Evolutionary conservation across 2,888 invertebrate species (phyloP), one percentile per base, ranked within the genome.

Genomic region (Spodoptera picta): DNA sequence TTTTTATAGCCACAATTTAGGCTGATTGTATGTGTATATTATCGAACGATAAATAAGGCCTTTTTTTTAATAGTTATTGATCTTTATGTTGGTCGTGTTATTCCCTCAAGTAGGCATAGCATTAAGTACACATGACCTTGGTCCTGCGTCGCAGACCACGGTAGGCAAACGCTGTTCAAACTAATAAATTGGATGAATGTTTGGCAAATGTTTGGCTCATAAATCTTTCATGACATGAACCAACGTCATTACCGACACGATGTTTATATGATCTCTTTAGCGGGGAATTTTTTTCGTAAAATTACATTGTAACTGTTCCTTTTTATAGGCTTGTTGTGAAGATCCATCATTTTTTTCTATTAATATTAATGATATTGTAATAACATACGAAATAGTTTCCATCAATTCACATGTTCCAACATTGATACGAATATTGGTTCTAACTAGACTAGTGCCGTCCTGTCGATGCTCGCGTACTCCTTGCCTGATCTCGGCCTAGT

Each of bases 381-480:
- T 36, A 36, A 9, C 6, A 7, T 36, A 9, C 36, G 36, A 36
- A 43, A 19, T 41, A 44, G 10, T 42, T 47, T n/a, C 10, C 36
- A 36, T 7, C 36, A 6, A 31, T 31, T 31, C 31, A 31, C 31
- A 36, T 36, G 36, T 36, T 9, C 42, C 27, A 44, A 47, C 9
- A 5, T 6, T n/a, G 14, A 9, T 14, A 42, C 47, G 77, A 51
- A 67, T 46, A 42, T 71, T 69, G 41, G 71, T 48, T 47, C 63
- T 60, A 24, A 69, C 66, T 83, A 56, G 79, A 84, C 91, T 7
- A 93, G 73, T 1, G 90, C 88, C 0, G 91, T 84, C 3, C 94
- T 79, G 65, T 92, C 92, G 19, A 94, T 87, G 69, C 90, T 93
- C 45, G 92, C 92, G 71, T 95, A 95, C 64, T 95, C 95, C 48